phyloP scores from a whole-genome alignment of 2,888 invertebrate species.

The Thera britannica region DNA sequence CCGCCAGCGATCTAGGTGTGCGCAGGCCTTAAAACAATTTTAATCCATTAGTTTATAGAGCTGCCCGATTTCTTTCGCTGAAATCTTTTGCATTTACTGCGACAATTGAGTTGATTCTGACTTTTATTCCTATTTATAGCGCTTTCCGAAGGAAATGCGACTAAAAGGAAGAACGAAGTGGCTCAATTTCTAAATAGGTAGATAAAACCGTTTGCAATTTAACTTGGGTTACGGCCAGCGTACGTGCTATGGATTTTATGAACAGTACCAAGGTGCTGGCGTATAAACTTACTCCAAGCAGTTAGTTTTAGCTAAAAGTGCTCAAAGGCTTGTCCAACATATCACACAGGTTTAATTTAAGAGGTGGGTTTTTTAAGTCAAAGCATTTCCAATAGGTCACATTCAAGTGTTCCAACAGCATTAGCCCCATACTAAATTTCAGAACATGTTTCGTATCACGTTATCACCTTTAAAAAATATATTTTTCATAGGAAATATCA shows the following conservation, averaged over 20 bases:
- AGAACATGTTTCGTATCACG: too few species aligned
- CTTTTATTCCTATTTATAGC: neutral
- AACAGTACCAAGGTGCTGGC: neutral
- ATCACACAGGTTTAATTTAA: too few species aligned
- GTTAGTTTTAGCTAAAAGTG: too few species aligned
- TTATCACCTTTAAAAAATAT: too few species aligned
- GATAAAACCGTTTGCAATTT: neutral
- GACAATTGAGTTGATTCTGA: neutral
- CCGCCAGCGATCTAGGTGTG: too few species aligned
- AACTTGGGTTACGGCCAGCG: too few species aligned
- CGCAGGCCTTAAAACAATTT: neutral
- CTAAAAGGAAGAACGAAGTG: neutral
- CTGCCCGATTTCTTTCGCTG: neutral
- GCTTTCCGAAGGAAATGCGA: neutral
- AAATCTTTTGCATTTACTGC: neutral
- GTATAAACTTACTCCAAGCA: too few species aligned
- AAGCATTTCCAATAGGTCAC: too few species aligned
- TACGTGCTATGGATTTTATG: neutral
- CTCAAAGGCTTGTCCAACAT: neutral
- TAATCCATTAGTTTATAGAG: neutral
- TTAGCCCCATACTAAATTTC: too few species aligned
- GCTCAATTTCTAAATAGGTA: neutral
- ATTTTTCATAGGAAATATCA: too few species aligned
- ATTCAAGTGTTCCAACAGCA: too few species aligned
- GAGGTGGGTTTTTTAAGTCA: too few species aligned